Evolutionary conservation across 2,113 vertebrate genomes (phyloP).

Genomic region (Rousettus leschenaultii): DNA sequence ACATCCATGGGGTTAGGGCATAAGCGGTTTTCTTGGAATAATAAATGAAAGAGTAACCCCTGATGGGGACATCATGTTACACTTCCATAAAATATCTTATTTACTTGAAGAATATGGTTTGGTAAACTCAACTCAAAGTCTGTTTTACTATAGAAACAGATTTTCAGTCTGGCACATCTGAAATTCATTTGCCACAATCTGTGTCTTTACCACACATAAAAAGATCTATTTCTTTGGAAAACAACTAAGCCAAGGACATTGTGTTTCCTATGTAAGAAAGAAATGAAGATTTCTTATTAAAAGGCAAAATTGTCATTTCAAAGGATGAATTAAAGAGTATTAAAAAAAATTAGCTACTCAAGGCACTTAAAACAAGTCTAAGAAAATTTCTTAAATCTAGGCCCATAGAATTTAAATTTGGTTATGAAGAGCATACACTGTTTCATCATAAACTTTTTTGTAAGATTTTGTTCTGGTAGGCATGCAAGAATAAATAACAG

Average conservation of each 20-base stretch:
- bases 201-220: slow-evolving; percentile 18
- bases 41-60: not conserved
- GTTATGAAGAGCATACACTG: not conserved
- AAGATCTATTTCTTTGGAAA: slow-evolving; percentile 9
- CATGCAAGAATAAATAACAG: not conserved
- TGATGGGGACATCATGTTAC: not conserved
- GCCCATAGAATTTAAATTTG: not conserved
- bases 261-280: slow-evolving; percentile 16
- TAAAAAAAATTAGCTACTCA: slow-evolving; percentile 30
- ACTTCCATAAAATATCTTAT: not conserved
- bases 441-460: not conserved
- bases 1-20: not conserved
- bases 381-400: not conserved
- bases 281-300: slow-evolving; percentile 44
- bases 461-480: not conserved
- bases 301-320: slow-evolving; percentile 45
- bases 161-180: not conserved
- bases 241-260: slow-evolving; percentile 39
- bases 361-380: slow-evolving; percentile 14
- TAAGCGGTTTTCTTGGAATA: not conserved
- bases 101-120: not conserved
- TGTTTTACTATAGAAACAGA: slow-evolving; percentile 34
- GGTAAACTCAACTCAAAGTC: not conserved
- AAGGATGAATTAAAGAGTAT: slow-evolving; percentile 11
- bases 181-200: slow-evolving; percentile 49